These are phyloP conservation scores for Hybognathus amarus DNA, from an alignment of 2,797 vertebrate genomes.

Conservation along the genomic window DNA sequence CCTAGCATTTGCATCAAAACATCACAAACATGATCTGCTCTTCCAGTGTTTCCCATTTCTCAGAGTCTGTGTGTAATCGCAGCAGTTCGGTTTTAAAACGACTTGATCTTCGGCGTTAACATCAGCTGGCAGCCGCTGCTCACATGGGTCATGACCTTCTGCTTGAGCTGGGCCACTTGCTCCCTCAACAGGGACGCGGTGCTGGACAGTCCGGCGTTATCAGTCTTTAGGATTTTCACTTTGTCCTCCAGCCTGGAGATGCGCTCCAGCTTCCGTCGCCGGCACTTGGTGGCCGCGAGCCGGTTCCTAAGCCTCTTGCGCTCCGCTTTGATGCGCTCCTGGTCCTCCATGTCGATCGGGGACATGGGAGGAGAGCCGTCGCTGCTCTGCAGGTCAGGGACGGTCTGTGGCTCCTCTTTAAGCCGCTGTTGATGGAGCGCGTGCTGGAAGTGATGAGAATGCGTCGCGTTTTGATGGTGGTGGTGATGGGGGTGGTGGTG, in stretches of 20 bases:
- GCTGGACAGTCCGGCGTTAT: constrained; percentile 89
- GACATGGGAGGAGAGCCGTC: constrained; percentile 87
- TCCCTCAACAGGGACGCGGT: constrained; percentile 87
- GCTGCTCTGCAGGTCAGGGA: constrained; percentile 86
- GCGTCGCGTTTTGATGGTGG: constrained; percentile 72
- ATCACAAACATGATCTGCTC: constrained; percentile 33
- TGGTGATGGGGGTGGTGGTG: constrained; percentile 71
- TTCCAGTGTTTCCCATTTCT: constrained; percentile 73
- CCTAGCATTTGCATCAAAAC: constrained; percentile 50
- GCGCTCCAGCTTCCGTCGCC: constrained; percentile 91
- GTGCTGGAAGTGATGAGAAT: constrained; percentile 78
- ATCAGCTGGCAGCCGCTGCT: constrained; percentile 93
- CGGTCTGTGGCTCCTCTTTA: constrained; percentile 93
- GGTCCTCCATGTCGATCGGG: constrained; percentile 89
- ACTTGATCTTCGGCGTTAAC: constrained; percentile 87
- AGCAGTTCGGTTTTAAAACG: constrained; percentile 70
- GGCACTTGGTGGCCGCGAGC: constrained; percentile 91
- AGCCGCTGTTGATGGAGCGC: constrained; percentile 76
- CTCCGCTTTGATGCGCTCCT: constrained; percentile 92
- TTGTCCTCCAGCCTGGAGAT: constrained; percentile 93
- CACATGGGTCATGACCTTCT: constrained; percentile 92
- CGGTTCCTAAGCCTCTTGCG: constrained; percentile 90
- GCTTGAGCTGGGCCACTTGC: constrained; percentile 92
- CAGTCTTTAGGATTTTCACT: constrained; percentile 87
- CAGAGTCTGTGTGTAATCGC: constrained; percentile 63